These are phyloP conservation scores for Platynereis dumerilii DNA, from an alignment of 2,888 invertebrate genomes.

Conservation along the genomic window DNA sequence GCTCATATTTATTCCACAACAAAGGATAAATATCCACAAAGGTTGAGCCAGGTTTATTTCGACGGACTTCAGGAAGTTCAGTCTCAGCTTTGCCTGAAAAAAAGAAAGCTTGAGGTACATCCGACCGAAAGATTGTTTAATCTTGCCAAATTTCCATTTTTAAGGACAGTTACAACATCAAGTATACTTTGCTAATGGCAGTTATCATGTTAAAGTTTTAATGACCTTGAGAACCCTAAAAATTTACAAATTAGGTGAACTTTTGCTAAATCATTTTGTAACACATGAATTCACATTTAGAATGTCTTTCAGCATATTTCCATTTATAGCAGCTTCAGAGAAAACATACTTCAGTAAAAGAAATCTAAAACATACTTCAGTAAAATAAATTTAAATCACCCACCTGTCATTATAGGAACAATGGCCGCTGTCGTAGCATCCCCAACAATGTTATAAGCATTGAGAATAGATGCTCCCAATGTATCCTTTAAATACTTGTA, in stretches of 20 bases:
- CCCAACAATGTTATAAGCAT: constrained; percentile 59
- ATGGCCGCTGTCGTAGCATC: constrained; percentile 54
- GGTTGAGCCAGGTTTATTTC: constrained; percentile 25
- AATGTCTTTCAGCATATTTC: too few relatives aligned
- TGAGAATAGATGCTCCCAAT: constrained; percentile 45
- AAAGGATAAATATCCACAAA: constrained; percentile 50
- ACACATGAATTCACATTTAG: too few relatives aligned
- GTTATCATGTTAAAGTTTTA: too few relatives aligned
- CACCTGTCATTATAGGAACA: constrained; percentile 57
- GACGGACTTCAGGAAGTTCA: constrained; percentile 31
- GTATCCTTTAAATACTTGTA: constrained; percentile 45
- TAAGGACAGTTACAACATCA: too few relatives aligned
- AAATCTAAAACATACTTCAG: not conserved
- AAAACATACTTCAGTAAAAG: not conserved
- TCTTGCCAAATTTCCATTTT: too few relatives aligned
- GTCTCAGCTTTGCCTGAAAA: constrained; percentile 30
- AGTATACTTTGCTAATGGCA: too few relatives aligned
- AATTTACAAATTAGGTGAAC: too few relatives aligned
- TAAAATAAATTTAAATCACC: constrained; percentile 1
- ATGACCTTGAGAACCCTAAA: too few relatives aligned
- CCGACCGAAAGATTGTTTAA: too few relatives aligned
- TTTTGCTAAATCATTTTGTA: too few relatives aligned
- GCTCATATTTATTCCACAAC: constrained; percentile 53
- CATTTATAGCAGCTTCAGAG: too few relatives aligned
- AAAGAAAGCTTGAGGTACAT: too few relatives aligned